Percentiles rank a stretch among this genome's conserved stretches.
phyloP scores from a whole-genome alignment of 2,888 invertebrate species.

The Drosophila mimetica region DNA sequence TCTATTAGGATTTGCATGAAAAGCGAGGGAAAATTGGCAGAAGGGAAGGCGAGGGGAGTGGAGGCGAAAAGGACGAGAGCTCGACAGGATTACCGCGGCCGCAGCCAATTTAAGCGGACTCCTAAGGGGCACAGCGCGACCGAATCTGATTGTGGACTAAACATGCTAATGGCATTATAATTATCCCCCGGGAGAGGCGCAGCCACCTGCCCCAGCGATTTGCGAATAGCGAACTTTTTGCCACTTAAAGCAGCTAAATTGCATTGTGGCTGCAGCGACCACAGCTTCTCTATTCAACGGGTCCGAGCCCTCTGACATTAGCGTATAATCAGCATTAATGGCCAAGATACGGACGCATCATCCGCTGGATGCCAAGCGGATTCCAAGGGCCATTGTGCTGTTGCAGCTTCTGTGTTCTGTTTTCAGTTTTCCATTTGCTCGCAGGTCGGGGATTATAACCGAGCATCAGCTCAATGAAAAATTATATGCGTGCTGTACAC shows the following conservation, averaged over 20 bases:
- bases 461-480: constrained; percentile 75
- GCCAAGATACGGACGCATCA: constrained; percentile 53
- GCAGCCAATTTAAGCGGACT: constrained; percentile 63
- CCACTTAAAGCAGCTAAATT: constrained; percentile 71
- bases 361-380: constrained; percentile 13
- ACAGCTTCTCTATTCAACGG: background rate
- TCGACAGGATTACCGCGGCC: constrained; percentile 49
- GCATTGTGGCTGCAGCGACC: constrained; percentile 58
- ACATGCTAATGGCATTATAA: constrained; percentile 80
- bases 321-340: constrained; percentile 79
- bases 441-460: constrained; percentile 68
- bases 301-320: constrained; percentile 52
- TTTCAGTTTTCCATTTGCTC: constrained; percentile 35
- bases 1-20: constrained; percentile 69
- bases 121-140: constrained; percentile 22
- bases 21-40: constrained; percentile 19
- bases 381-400: constrained; percentile 58
- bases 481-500: constrained; percentile 53
- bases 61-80: constrained; percentile 9
- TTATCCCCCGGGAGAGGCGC: constrained; percentile 60
- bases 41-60: no score
- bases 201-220: constrained; percentile 49
- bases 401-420: constrained; percentile 34
- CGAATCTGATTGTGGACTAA: constrained; percentile 76
- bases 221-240: constrained; percentile 74